Conservation (phyloP, 2,888 invertebrate species). For the Thymelicus acteon region DNA sequence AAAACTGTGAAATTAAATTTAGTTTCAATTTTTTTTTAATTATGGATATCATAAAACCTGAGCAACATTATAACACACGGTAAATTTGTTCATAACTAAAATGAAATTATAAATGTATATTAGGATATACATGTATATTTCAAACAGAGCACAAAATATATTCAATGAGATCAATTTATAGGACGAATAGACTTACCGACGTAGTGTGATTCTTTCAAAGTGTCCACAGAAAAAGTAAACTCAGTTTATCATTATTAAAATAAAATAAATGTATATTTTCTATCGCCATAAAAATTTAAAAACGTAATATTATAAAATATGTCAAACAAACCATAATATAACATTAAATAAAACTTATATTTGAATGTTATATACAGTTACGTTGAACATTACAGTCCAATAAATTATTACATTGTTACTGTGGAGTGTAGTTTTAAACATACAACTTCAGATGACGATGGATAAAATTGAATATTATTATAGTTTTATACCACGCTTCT, state of each 20-base stretch:
- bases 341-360: no score
- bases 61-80: no score
- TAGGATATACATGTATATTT: background rate
- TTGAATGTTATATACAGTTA: no score
- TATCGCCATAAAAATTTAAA: background rate
- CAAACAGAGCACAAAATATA: background rate
- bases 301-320: background rate
- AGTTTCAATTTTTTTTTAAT: no score
- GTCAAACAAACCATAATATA: no score
- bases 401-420: no score
- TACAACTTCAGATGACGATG: no score
- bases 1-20: no score
- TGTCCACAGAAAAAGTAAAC: background rate
- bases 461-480: background rate
- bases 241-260: background rate
- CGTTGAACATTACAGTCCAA: no score
- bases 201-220: conserved; percentile 28
- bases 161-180: conserved; percentile 41
- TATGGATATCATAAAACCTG: no score
- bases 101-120: background rate
- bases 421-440: no score
- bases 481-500: background rate
- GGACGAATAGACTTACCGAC: conserved; percentile 26
- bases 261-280: background rate
- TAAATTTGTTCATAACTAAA: background rate